These are phyloP conservation scores for Zaprionus ghesquierei DNA, from an alignment of 1,140 invertebrate genomes.

Conservation along the genomic window DNA sequence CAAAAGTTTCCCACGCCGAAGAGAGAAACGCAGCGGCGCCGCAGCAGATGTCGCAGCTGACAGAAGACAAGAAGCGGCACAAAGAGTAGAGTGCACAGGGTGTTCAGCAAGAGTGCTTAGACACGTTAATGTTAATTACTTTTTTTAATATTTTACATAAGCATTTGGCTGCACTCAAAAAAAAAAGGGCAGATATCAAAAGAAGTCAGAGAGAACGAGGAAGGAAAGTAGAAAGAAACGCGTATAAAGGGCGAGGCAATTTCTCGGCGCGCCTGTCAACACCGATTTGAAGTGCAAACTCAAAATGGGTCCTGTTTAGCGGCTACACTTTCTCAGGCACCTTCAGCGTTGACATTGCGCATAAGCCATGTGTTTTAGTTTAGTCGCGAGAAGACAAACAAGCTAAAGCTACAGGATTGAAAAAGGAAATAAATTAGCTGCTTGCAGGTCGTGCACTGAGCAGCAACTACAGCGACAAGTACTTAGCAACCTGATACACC, in stretches of 20 bases:
- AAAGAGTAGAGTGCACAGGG: constrained; percentile 37
- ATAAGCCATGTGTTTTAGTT: constrained; percentile 49
- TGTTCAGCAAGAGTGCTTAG: constrained; percentile 53
- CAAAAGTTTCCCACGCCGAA: constrained; percentile 64
- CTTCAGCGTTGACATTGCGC: neutral
- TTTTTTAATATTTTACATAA: constrained; percentile 74
- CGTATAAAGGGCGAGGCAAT: constrained; percentile 50
- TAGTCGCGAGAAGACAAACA: constrained; percentile 1
- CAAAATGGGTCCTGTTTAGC: constrained; percentile 28
- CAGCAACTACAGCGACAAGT: constrained; percentile 37
- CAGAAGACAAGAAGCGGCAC: constrained; percentile 28
- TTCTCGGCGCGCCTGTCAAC: constrained; percentile 71
- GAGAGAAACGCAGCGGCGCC: neutral
- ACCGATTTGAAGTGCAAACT: constrained; percentile 67
- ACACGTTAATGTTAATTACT: constrained; percentile 65
- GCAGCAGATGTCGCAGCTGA: constrained; percentile 36
- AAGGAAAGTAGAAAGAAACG: neutral
- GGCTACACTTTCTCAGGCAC: constrained; percentile 16
- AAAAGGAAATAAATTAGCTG: constrained; percentile 75
- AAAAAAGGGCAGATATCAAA: constrained; percentile 10
- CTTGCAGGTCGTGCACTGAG: neutral
- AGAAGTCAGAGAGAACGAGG: neutral
- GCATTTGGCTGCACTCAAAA: constrained; percentile 39
- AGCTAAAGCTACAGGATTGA: constrained; percentile 24
- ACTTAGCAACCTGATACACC: constrained; percentile 58